A percentile compares a stretch with the other conserved stretches of the same genome.
Conservation (phyloP, 2,797 vertebrate genomes). For the Microchirus variegatus region DNA sequence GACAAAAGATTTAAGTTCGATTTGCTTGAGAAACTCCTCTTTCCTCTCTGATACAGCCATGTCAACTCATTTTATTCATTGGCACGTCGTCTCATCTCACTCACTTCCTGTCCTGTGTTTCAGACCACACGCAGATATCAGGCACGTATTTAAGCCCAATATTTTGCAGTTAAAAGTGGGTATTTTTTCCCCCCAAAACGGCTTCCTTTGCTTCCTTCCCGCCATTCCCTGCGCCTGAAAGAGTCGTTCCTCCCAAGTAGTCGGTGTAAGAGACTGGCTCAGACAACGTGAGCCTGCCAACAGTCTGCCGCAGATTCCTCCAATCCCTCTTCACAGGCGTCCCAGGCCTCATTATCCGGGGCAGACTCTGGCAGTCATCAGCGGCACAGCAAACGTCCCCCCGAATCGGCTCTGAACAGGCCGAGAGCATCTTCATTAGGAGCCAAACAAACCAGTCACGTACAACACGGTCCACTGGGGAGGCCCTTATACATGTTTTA, state of each 20-base stretch:
- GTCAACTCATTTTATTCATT: constrained; percentile 44
- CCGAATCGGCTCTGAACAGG: constrained; percentile 34
- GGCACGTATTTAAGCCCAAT: constrained; percentile 27
- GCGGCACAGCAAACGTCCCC: constrained; percentile 28
- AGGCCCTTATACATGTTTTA: constrained; percentile 27
- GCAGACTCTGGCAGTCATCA: constrained; percentile 51
- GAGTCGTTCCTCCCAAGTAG: constrained; percentile 19
- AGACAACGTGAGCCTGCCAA: constrained; percentile 63
- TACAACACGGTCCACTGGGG: constrained; percentile 34
- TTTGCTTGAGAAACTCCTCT: constrained; percentile 28
- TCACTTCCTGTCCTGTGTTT: constrained; percentile 42
- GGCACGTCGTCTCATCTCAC: constrained; percentile 54
- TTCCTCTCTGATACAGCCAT: constrained; percentile 50
- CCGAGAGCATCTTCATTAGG: constrained; percentile 51
- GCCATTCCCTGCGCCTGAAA: neutral
- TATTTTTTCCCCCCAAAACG: constrained; percentile 16
- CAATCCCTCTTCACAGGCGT: constrained; percentile 54
- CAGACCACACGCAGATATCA: constrained; percentile 26
- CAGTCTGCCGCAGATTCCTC: constrained; percentile 56
- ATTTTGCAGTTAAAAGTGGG: constrained; percentile 38
- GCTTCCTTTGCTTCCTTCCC: constrained; percentile 2
- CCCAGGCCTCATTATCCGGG: constrained; percentile 66
- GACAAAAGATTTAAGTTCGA: constrained; percentile 20
- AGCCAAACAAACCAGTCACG: constrained; percentile 32
- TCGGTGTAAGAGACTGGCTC: constrained; percentile 51